Conservation (phyloP, 2,888 invertebrate species). For the Pheosia tremula region DNA sequence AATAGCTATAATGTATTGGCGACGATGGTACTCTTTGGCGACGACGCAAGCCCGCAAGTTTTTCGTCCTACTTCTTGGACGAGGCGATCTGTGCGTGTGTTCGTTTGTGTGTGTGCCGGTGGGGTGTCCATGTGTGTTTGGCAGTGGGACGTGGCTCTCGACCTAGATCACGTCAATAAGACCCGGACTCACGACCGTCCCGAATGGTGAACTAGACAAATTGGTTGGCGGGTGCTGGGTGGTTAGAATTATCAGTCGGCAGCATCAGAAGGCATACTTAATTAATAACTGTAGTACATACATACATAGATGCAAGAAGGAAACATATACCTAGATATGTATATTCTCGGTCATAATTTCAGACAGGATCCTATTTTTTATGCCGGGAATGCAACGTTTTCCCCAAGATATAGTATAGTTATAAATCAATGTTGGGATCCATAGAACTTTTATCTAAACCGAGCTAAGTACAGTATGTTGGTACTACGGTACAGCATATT, state of each 20-base stretch:
- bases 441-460: no score
- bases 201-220: constrained; percentile 20
- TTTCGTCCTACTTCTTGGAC: constrained; percentile 68
- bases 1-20: constrained; percentile 21
- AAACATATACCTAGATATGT: neutral
- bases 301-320: neutral
- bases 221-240: constrained; percentile 11
- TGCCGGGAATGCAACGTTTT: no score
- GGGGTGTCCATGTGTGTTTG: constrained; percentile 51
- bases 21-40: constrained; percentile 19
- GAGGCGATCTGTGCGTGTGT: constrained; percentile 46
- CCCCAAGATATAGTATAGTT: no score
- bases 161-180: constrained; percentile 54
- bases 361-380: no score
- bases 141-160: constrained; percentile 65
- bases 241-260: neutral
- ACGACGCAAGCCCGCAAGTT: constrained; percentile 57
- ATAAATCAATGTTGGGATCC: no score
- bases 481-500: no score
- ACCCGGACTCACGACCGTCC: constrained; percentile 29
- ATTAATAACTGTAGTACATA: neutral
- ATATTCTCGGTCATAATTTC: no score
- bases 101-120: constrained; percentile 31
- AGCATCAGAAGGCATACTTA: neutral
- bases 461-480: no score